Evolutionary conservation across 2,888 invertebrate genomes (phyloP).

Genomic region (Pomacea canaliculata): DNA sequence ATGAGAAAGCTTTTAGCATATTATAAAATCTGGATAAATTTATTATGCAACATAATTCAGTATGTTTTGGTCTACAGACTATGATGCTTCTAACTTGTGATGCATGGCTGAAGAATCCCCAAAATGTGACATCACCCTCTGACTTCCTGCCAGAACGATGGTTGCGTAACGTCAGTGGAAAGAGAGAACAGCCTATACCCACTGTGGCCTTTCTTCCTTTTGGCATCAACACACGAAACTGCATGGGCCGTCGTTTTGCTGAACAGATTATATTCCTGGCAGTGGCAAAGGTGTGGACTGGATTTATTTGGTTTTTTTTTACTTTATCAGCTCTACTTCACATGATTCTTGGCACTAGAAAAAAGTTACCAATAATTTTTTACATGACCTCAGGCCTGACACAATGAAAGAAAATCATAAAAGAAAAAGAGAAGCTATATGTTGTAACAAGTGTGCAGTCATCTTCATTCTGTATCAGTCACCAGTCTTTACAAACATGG

Average conservation of each 20-base stretch:
- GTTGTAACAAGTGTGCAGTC: too few relatives aligned
- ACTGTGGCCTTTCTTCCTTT: slow-evolving; percentile 24
- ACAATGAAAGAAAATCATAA: too few relatives aligned
- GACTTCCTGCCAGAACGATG: slow-evolving; percentile 55
- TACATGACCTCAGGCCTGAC: too few relatives aligned
- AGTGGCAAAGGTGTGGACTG: slow-evolving; percentile 64
- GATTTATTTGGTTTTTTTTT: not conserved
- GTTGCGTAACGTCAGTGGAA: slow-evolving; percentile 42
- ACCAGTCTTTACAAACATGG: too few relatives aligned
- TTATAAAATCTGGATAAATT: too few relatives aligned
- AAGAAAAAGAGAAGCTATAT: too few relatives aligned
- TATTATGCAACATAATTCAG: too few relatives aligned
- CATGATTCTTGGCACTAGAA: too few relatives aligned
- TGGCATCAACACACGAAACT: slow-evolving; percentile 54
- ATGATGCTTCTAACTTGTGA: not conserved
- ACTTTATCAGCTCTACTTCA: too few relatives aligned
- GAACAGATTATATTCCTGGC: slow-evolving; percentile 72
- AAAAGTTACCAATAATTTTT: too few relatives aligned
- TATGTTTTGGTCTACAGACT: slow-evolving; percentile 7
- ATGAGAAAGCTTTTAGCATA: too few relatives aligned
- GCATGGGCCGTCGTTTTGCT: slow-evolving; percentile 72
- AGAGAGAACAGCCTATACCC: slow-evolving; percentile 1
- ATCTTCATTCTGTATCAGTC: too few relatives aligned
- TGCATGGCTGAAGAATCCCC: slow-evolving; percentile 7
- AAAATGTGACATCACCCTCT: slow-evolving; percentile 35